These are phyloP conservation scores for Antennarius maculatus DNA, from an alignment of 2,797 vertebrate species.

Conservation along the genomic window DNA sequence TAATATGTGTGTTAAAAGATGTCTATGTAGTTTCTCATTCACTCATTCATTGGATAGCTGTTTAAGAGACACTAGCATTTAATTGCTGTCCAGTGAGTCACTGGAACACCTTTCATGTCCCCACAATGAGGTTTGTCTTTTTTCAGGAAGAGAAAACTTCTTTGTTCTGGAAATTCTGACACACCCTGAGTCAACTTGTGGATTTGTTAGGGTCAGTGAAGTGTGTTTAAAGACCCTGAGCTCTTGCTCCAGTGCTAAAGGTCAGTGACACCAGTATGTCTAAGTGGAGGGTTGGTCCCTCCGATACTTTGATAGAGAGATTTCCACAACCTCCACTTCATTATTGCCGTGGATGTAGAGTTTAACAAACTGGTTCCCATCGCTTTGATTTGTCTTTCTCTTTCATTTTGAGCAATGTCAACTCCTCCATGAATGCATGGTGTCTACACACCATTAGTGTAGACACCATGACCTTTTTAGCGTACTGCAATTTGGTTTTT, in stretches of 20 bases:
- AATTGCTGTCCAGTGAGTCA: constrained; percentile 14
- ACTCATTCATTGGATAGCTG: too few relatives aligned
- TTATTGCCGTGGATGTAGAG: neutral
- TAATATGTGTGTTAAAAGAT: too few relatives aligned
- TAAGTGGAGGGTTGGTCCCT: neutral
- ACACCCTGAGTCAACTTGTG: constrained; percentile 45
- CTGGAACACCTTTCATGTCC: constrained; percentile 14
- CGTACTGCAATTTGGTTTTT: too few relatives aligned
- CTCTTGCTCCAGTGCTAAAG: constrained; percentile 3
- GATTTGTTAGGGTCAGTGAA: neutral
- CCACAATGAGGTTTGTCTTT: neutral
- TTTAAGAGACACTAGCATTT: neutral
- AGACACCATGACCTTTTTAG: too few relatives aligned
- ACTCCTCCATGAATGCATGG: too few relatives aligned
- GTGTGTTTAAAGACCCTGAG: constrained; percentile 24
- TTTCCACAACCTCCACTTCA: neutral
- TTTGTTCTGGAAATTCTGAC: constrained; percentile 36
- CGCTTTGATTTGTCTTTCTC: too few relatives aligned
- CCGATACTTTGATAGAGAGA: neutral
- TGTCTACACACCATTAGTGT: too few relatives aligned
- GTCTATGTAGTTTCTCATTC: too few relatives aligned
- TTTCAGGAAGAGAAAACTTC: constrained; percentile 10
- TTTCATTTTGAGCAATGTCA: too few relatives aligned
- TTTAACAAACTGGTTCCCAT: neutral
- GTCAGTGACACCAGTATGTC: constrained; percentile 3